Evolutionary conservation across 2,888 invertebrate species (phyloP), one percentile per base, ranked within the genome.

Genomic region (Acleris literana): DNA sequence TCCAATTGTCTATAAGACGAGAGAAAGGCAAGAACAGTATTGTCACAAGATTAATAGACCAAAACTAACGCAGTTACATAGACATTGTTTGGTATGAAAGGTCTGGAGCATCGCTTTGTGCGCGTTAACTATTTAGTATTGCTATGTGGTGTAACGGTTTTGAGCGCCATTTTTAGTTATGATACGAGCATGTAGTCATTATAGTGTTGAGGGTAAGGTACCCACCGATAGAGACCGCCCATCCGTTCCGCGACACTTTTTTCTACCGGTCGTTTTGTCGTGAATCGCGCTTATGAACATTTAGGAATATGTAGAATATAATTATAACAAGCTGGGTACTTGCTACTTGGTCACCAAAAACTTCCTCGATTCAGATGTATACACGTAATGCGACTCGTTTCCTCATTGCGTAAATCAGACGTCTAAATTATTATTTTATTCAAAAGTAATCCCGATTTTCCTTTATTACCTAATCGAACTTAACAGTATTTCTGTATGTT

Each of bases 71-170:
- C 74, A 74, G 75, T 77, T 74, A 75, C 67, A 73, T 69, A 68
- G 54, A 63, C 66, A 54, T 70, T 71, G 76, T 75, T 74, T 70
- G 57, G 72, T 77, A 80, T 81, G 77, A 80, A 82, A 81, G 78
- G 80, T 79, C 77, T 70, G 74, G 72, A 78, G 75, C 77, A 78
- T 83, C 84, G 82, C 82, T 86, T 85, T 86, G 85, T 84, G 81
- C 77, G 62, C 80, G 79, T 78, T 75, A 78, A 83, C 82, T 82
- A 82, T 85, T 83, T 82, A 78, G 84, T 86, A 83, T 81, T 80
- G 79, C 80, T 84, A 79, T 79, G 78, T 80, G 72, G 76, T 68
- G 76, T 89, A 90, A 88, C 89, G 88, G 89, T 90, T 83, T 85
- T 82, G 73, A 79, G 73, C 83, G 80, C 82, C 84, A 85, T 86